Base-by-base conservation (phyloP, 2,797 vertebrate genomes). In the Acanthurus leucopareius region DNA sequence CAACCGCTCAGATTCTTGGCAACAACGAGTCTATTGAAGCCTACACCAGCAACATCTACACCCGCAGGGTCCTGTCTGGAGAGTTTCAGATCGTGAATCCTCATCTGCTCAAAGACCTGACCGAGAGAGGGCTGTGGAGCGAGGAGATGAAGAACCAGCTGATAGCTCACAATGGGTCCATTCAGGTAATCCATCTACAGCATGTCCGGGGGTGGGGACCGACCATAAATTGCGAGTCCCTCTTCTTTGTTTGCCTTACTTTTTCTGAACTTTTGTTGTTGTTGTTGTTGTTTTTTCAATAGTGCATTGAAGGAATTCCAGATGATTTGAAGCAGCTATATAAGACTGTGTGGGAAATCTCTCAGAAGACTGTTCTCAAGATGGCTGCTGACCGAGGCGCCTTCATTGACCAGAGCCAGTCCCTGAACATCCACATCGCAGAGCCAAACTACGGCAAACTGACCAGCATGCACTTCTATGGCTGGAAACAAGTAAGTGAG, bases 1-100 rank as follows among this genome's bases (percentile, higher is more conserved):
- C 98, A 72, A 99, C 98, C 2, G 98, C 98, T 45, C 98, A 99
- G 95, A 99, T 99, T 88, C 87, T 99, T 89, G 98, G 98, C 82
- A 99, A 99, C 92, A 99, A 99, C 3, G 98, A 99, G 82, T 99
- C 98, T 51, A 97, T 99, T 0, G 98, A 99, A 83, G 96, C 98
- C 45, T 99, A 99, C 89, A 99, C 98, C 83, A 99, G 98, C 89
- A 99, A 99, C 93, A 97, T 99, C 94, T 99, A 99, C 90, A 99
- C 98, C 0, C 97, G 98, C 82, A 92, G 98, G 65, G 98, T 99
- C 1, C 96, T 99, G 61, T 99, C 98, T 0, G 98, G 98, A n/a
- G 98, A 99, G 95, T 99, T 99, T 78, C 98, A 99, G 97, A 96
- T 99, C n/a, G 97, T 99, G 59, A 99, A 99, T 64, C 98, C 98